Evolutionary conservation across 37 sponge, comb jelly and placozoan genomes (phyloP), one percentile per base, ranked within the genome.

Genomic region (Oscarella lobularis): DNA sequence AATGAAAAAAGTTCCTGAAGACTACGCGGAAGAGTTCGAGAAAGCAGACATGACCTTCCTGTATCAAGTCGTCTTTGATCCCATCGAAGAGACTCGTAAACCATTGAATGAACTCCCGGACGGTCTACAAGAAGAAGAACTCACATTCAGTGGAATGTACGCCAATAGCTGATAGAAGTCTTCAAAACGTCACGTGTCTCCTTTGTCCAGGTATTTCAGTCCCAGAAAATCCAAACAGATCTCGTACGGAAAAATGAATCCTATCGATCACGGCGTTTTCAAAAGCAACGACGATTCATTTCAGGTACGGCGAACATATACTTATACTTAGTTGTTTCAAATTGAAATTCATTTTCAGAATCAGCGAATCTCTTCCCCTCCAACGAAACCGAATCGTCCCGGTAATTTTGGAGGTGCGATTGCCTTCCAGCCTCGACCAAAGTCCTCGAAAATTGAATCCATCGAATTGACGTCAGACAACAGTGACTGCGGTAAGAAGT

Each of bases 51-150:
- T 81, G 34, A 88, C 96, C 27, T 95, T 95, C 66, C 80, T 88
- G 48, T 91, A 86, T 48, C 96, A 95, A 81, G 31, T 91, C 37
- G 96, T 95, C 74, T 95, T 85, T 75, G 89, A 95, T 39, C 91
- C 96, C 37, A 81, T 81, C 31, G 69, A 85, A 0, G 82, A 91
- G 80, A 40, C 33, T 37, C 88, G 85, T 69, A 82, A 84, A 1
- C 72, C 74, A 36, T 83, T 95, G 40, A 88, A 78, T 39, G 74
- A 76, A 14, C 76, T 85, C 0, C 92, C 96, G 2, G 76, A 74
- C 48, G 86, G 83, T 39, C 33, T 90, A 31, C 76, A 85, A 29
- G 66, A 76, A 0, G 41, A 31, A 2, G 83, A 78, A 1, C 55
- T 88, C 36, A 78, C 83, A 39, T 88, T 82, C 85, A 89, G 81